Percentiles rank a stretch among this genome's conserved stretches.
Evolutionary conservation across 2,113 vertebrate species (phyloP).

Genomic region (Camelus dromedarius): DNA sequence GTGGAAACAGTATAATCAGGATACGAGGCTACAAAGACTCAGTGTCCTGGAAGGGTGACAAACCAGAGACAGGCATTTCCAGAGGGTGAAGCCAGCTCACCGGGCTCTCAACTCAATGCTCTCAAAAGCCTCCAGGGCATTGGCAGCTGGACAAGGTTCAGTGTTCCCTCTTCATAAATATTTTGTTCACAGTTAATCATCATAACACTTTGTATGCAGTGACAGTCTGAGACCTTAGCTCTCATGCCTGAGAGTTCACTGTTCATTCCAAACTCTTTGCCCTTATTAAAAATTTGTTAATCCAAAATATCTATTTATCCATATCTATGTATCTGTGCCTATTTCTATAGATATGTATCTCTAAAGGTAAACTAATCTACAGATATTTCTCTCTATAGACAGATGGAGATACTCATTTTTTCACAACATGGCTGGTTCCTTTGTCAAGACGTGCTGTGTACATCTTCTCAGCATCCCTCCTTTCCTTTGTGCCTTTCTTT

Average conservation of each 20-base stretch:
- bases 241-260: not conserved
- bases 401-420: not conserved
- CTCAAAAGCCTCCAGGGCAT: not conserved
- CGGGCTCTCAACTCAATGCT: not conserved
- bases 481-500: not conserved
- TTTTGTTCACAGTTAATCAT: not conserved
- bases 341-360: not conserved
- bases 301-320: not conserved
- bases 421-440: not conserved
- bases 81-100: not conserved
- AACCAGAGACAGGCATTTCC: not conserved
- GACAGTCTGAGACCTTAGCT: not conserved
- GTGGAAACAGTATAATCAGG: not conserved
- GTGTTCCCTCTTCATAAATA: not conserved
- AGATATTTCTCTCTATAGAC: not conserved
- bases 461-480: not conserved
- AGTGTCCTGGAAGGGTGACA: not conserved
- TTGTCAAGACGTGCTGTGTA: not conserved
- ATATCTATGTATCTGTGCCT: accelerated
- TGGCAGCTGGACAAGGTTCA: not conserved
- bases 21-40: not conserved
- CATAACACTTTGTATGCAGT: not conserved
- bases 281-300: not conserved
- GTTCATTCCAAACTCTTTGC: not conserved
- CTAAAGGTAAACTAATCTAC: not conserved